Percentiles rank a stretch among this genome's conserved stretches.
Conservation (phyloP, 2,888 invertebrate genomes). For the Leptinotarsa haldemani region DNA sequence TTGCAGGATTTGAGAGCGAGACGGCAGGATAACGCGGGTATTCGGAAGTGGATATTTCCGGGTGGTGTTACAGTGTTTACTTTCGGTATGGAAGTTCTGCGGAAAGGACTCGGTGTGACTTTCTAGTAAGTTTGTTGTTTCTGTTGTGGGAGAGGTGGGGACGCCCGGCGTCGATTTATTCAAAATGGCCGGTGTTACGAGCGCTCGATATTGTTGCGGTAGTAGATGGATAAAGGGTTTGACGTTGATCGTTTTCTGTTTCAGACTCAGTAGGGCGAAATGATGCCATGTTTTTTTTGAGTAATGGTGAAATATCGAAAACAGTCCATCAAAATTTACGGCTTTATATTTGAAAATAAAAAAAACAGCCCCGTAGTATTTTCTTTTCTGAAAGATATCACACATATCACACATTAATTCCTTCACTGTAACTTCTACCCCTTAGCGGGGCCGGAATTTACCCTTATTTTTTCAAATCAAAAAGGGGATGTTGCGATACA, state of each 20-base stretch:
- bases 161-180: conserved; percentile 22
- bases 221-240: neutral
- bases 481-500: no score
- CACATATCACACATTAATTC: no score
- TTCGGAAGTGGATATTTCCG: conserved; percentile 7
- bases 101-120: conserved; percentile 16
- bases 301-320: no score
- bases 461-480: no score
- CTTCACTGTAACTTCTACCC: no score
- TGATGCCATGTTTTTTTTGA: no score
- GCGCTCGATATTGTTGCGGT: conserved; percentile 36
- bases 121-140: conserved; percentile 33
- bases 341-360: no score
- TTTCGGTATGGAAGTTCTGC: neutral
- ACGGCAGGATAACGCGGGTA: neutral
- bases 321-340: no score
- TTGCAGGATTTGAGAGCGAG: neutral
- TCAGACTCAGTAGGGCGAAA: neutral
- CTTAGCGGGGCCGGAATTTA: no score
- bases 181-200: conserved; percentile 33
- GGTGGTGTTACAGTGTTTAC: neutral
- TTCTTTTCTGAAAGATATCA: no score
- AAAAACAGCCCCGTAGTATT: no score
- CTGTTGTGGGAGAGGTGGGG: conserved; percentile 21
- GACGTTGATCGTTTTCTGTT: neutral